Evolutionary conservation across 2,797 vertebrate species (phyloP), one percentile per base, ranked within the genome.

Genomic region (Notolabrus celidotus): DNA sequence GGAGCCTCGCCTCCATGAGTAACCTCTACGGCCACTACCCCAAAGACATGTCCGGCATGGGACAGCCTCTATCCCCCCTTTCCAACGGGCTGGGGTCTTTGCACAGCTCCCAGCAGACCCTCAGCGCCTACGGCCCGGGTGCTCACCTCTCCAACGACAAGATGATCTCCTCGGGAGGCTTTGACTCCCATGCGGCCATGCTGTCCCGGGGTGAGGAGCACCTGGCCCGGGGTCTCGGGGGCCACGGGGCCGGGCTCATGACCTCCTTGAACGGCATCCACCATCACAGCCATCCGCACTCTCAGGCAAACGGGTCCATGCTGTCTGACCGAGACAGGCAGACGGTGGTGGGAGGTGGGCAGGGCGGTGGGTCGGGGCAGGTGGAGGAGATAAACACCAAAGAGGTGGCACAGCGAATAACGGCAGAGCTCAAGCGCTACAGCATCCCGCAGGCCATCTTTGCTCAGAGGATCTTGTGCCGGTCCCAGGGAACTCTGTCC

Each of bases 361-460:
- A 96, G 66, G 93, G 95, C 58, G 91, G 91, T 5, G 94, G 94
- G 70, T 95, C 95, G 7, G 96, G 95, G 7, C 96, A 97, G 88
- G 96, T 95, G 64, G 97, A 98, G 90, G 97, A 99, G 83, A 99
- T 99, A 92, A 97, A 99, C 96, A 99, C 97, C 73, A 98, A 98
- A 86, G 97, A 99, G 89, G 97, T 99, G 92, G 97, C 97, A 47
- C 97, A 99, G 90, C 76, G 97, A 83, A 98, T 99, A 93, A 98
- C 96, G 0, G 97, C 97, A 25, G 97, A 99, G 94, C 95, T 99
- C 80, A 99, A 99, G 86, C 95, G 97, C 53, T 99, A 99, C 94
- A 99, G 97, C 94, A 99, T 99, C 90, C 97, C 97, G 9, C 97
- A 99, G 89, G 97, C 97, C 86, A 98, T 99, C 91, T 99, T 99